Evolutionary conservation across 2,888 invertebrate genomes (phyloP).

Genomic region (Notocelia uddmanniana): DNA sequence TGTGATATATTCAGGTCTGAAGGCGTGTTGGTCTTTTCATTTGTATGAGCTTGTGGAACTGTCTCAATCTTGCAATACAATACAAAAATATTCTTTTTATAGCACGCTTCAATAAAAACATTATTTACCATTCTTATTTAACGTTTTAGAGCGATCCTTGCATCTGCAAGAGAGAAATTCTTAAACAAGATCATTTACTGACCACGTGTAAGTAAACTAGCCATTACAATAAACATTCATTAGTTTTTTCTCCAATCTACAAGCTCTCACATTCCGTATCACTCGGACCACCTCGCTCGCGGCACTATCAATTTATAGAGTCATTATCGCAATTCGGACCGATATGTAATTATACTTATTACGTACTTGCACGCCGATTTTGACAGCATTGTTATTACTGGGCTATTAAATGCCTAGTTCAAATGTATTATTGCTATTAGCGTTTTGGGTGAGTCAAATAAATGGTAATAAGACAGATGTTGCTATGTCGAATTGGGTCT

Average conservation of each 20-base stretch:
- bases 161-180: too few species aligned
- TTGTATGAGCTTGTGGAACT: too few species aligned
- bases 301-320: slow-evolving; percentile 69
- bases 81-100: too few species aligned
- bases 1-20: too few species aligned
- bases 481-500: neutral
- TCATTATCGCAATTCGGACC: slow-evolving; percentile 70
- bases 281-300: slow-evolving; percentile 50
- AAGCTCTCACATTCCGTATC: slow-evolving; percentile 30
- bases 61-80: too few species aligned
- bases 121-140: too few species aligned
- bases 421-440: slow-evolving; percentile 58
- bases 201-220: neutral
- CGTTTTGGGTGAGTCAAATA: slow-evolving; percentile 44
- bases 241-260: slow-evolving; percentile 9
- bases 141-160: too few species aligned
- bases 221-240: neutral
- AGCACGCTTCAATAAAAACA: too few species aligned
- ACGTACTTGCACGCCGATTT: slow-evolving; percentile 58
- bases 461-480: slow-evolving; percentile 6
- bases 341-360: slow-evolving; percentile 62
- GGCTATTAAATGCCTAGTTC: slow-evolving; percentile 57
- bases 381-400: slow-evolving; percentile 52
- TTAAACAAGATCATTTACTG: slow-evolving; percentile 10
- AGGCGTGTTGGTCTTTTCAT: too few species aligned